Base-by-base conservation (phyloP, 1,140 invertebrate genomes). In the Bombus waltoni region DNA sequence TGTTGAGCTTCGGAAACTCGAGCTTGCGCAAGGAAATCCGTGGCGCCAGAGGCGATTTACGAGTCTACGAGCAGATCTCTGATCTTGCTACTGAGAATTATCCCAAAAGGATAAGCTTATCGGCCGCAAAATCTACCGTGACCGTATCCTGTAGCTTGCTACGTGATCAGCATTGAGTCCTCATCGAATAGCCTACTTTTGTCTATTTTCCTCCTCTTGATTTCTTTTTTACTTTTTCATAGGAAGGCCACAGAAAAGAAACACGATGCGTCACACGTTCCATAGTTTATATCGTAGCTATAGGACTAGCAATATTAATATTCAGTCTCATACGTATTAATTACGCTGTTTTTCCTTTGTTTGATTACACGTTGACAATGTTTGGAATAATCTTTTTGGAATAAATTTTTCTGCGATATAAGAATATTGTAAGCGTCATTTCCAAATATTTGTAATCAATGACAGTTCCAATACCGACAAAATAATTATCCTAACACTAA, bases 121-220 rank as follows among this genome's bases (percentile, higher is more conserved):
- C 75, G 70, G 76, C 35, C 66, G 32, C 80, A 53, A 87, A 86
- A 80, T 82, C 86, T 81, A 73, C 32, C 65, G 53, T 59, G 62
- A 77, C 74, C 78, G 79, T 89, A 86, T 78, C 68, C 76, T 66
- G 62, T 82, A 70, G n/a, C 70, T 47, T n/a, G 72, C 59, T 85
- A 90, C 86, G 90, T 90, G 90, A 89, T 79, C 68, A 18, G 86
- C 88, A 89, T 91, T 40, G 86, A 82, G 79, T 32, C 57, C 18
- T 62, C 3, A 38, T 62, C n/a, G 42, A 10, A 15, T n/a, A 47
- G 68, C 53, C 15, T 32, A 10, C 57, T 53, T 44, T 78, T 28
- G 35, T 57, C 73, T 53, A 53, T 8, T 53, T 22, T 0, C 35
- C 42, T 15, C 15, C 28, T 32, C 35, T 35, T 18, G 8, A 6